Evolutionary conservation across 2,113 vertebrate genomes (phyloP).

Genomic region (Entomyzon cyanotis): DNA sequence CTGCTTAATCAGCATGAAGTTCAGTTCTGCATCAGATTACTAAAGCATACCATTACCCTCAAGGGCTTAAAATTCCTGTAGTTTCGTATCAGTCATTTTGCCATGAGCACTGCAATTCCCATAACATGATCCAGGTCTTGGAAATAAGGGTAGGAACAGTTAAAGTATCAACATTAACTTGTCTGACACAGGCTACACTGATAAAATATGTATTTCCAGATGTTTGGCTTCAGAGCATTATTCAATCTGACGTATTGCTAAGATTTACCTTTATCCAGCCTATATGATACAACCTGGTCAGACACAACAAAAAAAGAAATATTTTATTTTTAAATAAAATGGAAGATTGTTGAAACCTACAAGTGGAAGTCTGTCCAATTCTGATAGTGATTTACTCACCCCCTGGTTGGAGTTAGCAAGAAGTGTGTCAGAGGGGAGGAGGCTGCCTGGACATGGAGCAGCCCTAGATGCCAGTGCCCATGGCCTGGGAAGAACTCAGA

Average conservation of each 20-base stretch:
- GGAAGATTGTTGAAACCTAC: not conserved
- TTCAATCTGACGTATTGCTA: not conserved
- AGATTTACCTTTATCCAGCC: slow-evolving; percentile 35
- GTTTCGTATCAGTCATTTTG: slow-evolving; percentile 40
- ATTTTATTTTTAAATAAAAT: not conserved
- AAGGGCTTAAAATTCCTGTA: slow-evolving; percentile 42
- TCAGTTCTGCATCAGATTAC: slow-evolving; percentile 20
- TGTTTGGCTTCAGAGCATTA: slow-evolving; percentile 39
- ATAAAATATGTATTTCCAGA: slow-evolving; percentile 61
- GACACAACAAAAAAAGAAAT: not conserved
- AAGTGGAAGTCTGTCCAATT: not conserved
- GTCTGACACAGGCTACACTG: not conserved
- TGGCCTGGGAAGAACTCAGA: not conserved
- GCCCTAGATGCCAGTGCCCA: not conserved
- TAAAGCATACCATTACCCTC: slow-evolving; percentile 26
- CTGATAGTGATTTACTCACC: not conserved
- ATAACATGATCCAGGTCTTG: slow-evolving; percentile 59
- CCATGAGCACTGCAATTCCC: slow-evolving; percentile 26
- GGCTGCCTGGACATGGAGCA: not conserved
- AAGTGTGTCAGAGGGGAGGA: not conserved
- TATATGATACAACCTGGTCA: not conserved
- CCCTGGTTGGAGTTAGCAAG: not conserved
- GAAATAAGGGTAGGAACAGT: slow-evolving; percentile 31
- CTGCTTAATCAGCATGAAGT: slow-evolving; percentile 46
- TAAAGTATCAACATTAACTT: slow-evolving; percentile 27